Conservation (phyloP, 1,140 invertebrate species). For the Wiebesia pumilae region DNA sequence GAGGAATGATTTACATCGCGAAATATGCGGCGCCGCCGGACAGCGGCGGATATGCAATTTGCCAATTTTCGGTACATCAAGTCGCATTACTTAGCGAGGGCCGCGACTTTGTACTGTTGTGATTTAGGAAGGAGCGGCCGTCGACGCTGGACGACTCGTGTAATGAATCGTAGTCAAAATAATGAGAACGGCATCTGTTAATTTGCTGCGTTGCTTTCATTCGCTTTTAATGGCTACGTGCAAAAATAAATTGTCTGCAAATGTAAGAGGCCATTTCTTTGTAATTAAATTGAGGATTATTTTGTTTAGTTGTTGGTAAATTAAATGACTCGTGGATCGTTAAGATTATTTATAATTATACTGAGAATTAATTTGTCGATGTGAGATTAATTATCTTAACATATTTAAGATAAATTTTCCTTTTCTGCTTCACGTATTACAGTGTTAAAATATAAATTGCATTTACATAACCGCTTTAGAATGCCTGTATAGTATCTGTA, state of each 20-base stretch:
- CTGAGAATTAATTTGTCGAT: background rate
- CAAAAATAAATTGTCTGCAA: background rate
- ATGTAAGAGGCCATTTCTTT: background rate
- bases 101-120: background rate
- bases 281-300: no score
- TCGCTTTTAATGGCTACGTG: background rate
- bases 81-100: background rate
- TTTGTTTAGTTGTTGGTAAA: background rate
- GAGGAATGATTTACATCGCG: conserved; percentile 30
- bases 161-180: background rate
- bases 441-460: background rate
- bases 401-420: background rate
- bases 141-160: background rate
- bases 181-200: background rate
- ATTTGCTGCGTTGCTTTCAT: background rate
- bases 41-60: conserved; percentile 23
- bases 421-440: background rate
- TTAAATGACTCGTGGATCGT: background rate
- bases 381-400: background rate
- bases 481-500: no score
- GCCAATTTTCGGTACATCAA: conserved; percentile 23
- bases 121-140: background rate
- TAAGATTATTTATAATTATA: conserved; percentile 16
- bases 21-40: conserved; percentile 17
- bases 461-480: background rate